Conservation (phyloP, 2,797 vertebrate species). For the Saxicola maurus region DNA sequence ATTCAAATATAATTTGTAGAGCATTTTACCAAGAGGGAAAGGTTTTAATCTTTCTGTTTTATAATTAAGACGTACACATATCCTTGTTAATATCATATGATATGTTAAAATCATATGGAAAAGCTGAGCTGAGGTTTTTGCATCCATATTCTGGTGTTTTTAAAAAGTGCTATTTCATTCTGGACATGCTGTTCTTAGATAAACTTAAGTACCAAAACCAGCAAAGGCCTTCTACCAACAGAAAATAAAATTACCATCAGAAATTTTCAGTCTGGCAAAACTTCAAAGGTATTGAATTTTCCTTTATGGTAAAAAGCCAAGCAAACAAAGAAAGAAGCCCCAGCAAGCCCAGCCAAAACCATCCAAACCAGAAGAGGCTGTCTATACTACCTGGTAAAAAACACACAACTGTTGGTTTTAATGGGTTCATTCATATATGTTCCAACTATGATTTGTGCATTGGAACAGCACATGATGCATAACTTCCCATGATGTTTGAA, state of each 20-base stretch:
- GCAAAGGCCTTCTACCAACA: not conserved
- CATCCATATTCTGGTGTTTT: not conserved
- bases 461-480: not conserved
- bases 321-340: fast-evolving
- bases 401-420: not conserved
- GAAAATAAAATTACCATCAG: not conserved
- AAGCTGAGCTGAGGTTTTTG: not conserved
- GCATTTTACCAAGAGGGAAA: not conserved
- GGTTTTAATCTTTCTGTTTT: not conserved
- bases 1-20: not conserved
- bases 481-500: not conserved
- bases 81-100: not conserved
- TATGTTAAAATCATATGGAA: not conserved
- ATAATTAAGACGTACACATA: not conserved
- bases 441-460: not conserved
- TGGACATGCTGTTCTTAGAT: not conserved
- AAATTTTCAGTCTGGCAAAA: not conserved
- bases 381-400: not conserved
- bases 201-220: not conserved
- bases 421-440: not conserved
- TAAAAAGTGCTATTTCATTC: not conserved
- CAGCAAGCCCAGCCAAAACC: not conserved
- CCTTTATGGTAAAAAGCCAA: not conserved
- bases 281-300: not conserved
- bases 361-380: not conserved